Conservation (phyloP, 1,140 invertebrate species). For the Papilio glaucus region DNA sequence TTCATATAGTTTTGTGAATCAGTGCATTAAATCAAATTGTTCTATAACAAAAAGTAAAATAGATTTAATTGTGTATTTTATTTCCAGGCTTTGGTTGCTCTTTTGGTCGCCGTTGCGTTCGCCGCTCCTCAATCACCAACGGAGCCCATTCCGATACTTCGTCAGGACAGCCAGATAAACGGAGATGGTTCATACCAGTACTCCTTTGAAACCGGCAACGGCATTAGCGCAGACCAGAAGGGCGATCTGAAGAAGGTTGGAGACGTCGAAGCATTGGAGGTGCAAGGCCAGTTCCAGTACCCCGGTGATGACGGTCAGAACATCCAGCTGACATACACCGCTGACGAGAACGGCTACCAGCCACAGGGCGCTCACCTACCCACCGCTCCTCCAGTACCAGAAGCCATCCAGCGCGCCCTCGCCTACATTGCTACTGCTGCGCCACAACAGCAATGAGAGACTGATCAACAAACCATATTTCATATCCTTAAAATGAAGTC, state of each 20-base stretch:
- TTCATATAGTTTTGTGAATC: constrained; percentile 13
- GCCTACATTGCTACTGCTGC: constrained; percentile 80
- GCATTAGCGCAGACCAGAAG: constrained; percentile 88
- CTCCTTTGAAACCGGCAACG: constrained; percentile 86
- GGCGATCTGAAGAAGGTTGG: constrained; percentile 86
- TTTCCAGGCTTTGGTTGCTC: constrained; percentile 69
- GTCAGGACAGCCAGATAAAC: constrained; percentile 76
- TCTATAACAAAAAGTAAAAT: background rate
- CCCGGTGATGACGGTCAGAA: constrained; percentile 85
- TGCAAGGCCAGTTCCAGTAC: constrained; percentile 87
- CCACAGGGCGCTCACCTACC: constrained; percentile 86
- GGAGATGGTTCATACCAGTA: constrained; percentile 78
- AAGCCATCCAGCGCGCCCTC: constrained; percentile 78
- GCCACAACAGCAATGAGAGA: constrained; percentile 48
- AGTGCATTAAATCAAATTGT: background rate
- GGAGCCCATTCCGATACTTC: constrained; percentile 72
- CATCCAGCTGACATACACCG: constrained; percentile 88
- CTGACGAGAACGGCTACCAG: constrained; percentile 90
- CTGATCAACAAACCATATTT: constrained; percentile 28
- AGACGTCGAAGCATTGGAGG: constrained; percentile 83
- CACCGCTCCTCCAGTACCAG: constrained; percentile 86
- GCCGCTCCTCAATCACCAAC: constrained; percentile 65
- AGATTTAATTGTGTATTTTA: constrained; percentile 35
- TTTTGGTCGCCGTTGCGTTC: constrained; percentile 62
- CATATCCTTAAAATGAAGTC: constrained; percentile 5